phyloP scores from a whole-genome alignment of 2,113 vertebrate genomes.

The Eupsittula cactorum region DNA sequence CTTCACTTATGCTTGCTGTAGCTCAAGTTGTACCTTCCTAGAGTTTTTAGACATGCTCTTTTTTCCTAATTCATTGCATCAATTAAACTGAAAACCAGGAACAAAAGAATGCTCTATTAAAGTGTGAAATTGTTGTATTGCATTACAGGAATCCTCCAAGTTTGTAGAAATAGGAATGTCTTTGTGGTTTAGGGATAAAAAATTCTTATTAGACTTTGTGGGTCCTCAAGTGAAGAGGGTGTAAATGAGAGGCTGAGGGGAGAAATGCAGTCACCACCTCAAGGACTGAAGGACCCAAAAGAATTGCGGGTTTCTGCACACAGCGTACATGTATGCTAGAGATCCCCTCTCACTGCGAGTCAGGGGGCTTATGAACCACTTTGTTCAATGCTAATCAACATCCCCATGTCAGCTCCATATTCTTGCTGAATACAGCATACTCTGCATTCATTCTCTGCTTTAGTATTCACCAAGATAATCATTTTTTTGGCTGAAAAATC shows the following conservation, averaged over 20 bases:
- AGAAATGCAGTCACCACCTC: background rate
- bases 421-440: background rate
- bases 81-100: background rate
- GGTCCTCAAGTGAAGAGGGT: background rate
- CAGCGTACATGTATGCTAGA: fast-evolving
- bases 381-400: background rate
- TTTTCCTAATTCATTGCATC: background rate
- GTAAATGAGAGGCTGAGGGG: background rate
- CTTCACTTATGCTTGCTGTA: background rate
- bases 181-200: background rate
- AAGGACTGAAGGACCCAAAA: background rate
- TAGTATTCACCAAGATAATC: background rate
- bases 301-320: background rate
- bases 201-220: background rate
- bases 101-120: background rate
- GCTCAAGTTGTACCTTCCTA: background rate
- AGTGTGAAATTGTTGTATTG: slow-evolving; percentile 18
- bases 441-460: background rate
- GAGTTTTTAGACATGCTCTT: background rate
- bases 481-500: background rate
- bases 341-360: background rate
- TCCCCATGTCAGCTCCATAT: background rate
- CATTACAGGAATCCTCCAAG: background rate
- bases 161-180: background rate
- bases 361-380: background rate